Evolutionary conservation across 37 sponge, comb jelly and placozoan species (phyloP).

Genomic region (Petrosia ficiformis): DNA sequence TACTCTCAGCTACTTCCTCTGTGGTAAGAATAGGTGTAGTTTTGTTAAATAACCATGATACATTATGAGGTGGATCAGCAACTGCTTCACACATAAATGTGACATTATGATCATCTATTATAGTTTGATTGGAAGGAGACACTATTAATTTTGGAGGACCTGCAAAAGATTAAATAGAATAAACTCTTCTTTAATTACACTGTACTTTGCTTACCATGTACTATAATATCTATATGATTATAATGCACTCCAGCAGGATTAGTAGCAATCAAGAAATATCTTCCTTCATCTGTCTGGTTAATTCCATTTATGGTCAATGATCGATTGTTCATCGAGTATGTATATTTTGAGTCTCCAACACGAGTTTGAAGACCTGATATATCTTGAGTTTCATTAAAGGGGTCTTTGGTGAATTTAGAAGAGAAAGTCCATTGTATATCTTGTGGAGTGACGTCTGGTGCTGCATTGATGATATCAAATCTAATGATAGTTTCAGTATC

Average conservation of each 20-base stretch:
- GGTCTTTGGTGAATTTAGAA: background rate
- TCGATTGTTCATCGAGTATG: background rate
- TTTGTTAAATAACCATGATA: constrained; percentile 41
- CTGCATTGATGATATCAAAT: constrained; percentile 42
- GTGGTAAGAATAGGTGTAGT: constrained; percentile 1
- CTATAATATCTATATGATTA: constrained; percentile 26
- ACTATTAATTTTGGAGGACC: constrained; percentile 51
- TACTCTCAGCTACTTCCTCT: background rate
- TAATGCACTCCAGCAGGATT: constrained; percentile 49
- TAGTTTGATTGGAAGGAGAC: constrained; percentile 24
- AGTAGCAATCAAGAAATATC: constrained; percentile 52
- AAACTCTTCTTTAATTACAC: background rate
- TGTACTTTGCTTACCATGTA: constrained; percentile 36
- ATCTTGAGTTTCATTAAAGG: background rate
- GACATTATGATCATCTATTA: constrained; percentile 29
- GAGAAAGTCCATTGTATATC: constrained; percentile 52
- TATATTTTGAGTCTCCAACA: background rate
- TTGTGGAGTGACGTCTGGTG: constrained; percentile 31
- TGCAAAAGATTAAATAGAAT: background rate
- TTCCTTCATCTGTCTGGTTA: constrained; percentile 51
- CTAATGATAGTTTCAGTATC: constrained; percentile 1
- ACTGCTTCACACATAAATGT: constrained; percentile 39
- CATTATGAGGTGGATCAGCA: constrained; percentile 41
- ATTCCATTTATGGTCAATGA: constrained; percentile 8
- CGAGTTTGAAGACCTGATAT: background rate